Evolutionary conservation across 2,113 vertebrate species (phyloP).

Genomic region (Gobio gobio): DNA sequence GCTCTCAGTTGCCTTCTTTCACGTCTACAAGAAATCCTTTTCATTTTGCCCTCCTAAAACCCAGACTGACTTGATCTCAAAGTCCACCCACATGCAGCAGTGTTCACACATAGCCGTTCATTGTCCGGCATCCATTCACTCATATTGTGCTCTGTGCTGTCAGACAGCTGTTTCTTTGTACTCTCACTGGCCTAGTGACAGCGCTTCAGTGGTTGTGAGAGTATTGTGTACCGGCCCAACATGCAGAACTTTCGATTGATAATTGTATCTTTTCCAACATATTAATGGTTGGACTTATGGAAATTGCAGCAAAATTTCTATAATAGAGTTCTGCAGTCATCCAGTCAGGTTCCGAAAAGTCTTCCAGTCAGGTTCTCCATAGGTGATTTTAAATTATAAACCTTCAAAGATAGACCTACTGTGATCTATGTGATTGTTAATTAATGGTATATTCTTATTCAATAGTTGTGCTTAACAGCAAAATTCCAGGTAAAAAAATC

Average conservation of each 20-base stretch:
- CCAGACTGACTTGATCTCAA: conserved; percentile 38
- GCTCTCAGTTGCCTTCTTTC: conserved; percentile 59
- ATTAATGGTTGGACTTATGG: not conserved
- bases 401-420: not conserved
- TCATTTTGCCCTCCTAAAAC: conserved; percentile 1
- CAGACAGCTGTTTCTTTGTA: conserved; percentile 50
- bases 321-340: not conserved
- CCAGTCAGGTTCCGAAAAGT: not conserved
- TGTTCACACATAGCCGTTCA: conserved; percentile 49
- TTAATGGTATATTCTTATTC: too few relatives aligned
- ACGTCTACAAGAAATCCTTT: conserved; percentile 57
- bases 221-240: conserved; percentile 24
- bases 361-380: not conserved
- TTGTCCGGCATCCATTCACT: conserved; percentile 56
- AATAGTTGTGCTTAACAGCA: too few relatives aligned
- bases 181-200: conserved; percentile 1
- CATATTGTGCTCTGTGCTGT: conserved; percentile 58
- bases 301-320: not conserved
- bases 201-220: conserved; percentile 19
- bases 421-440: not conserved
- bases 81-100: conserved; percentile 69
- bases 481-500: too few relatives aligned
- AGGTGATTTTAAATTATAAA: not conserved
- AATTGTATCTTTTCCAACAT: conserved; percentile 19
- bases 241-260: not conserved